These are phyloP conservation scores for Aegypius monachus DNA, from an alignment of 2,113 vertebrate species.

Conservation along the genomic window DNA sequence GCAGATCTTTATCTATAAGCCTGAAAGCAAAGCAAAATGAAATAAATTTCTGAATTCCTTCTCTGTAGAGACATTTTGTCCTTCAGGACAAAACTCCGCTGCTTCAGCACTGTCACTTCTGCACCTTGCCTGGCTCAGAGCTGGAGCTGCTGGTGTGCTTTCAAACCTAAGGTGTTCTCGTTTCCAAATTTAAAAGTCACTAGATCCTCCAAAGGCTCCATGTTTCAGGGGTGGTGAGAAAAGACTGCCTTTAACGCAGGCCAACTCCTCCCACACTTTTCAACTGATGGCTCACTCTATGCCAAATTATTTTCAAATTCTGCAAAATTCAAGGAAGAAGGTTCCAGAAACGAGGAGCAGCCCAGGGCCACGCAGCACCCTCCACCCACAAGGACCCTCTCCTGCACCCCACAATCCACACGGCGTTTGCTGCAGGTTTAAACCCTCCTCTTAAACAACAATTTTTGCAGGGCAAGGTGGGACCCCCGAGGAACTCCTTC, in stretches of 20 bases:
- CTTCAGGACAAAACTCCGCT: not conserved
- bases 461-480: not conserved
- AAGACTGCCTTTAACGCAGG: slow-evolving; percentile 32
- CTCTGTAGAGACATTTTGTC: slow-evolving; percentile 4
- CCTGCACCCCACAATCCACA: not conserved
- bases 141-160: slow-evolving; percentile 4
- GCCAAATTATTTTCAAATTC: slow-evolving; percentile 28
- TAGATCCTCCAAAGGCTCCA: not conserved
- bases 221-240: slow-evolving; percentile 35
- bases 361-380: rapidly evolving
- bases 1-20: slow-evolving; percentile 20
- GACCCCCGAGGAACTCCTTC: not conserved
- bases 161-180: slow-evolving; percentile 26
- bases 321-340: not conserved
- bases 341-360: not conserved
- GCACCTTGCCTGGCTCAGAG: not conserved
- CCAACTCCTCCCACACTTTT: slow-evolving; percentile 51
- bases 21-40: not conserved
- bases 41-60: not conserved
- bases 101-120: not conserved
- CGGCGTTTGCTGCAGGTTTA: not conserved
- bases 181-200: slow-evolving; percentile 44
- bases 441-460: not conserved
- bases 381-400: not conserved
- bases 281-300: slow-evolving; percentile 39